Conservation (phyloP, 2,888 invertebrate species). For the Phania funesta region DNA sequence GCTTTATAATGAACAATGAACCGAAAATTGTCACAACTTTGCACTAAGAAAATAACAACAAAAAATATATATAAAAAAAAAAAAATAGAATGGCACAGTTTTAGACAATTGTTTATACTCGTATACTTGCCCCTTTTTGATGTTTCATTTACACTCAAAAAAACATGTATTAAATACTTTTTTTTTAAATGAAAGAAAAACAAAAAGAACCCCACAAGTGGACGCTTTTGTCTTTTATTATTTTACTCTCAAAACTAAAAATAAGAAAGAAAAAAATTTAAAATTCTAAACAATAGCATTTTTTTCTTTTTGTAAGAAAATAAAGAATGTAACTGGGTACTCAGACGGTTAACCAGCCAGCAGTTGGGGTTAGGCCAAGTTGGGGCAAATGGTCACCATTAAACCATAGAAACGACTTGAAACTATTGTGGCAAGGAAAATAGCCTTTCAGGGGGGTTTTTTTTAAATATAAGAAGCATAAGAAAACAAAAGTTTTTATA, state of each 20-base stretch:
- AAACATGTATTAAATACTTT: constrained; percentile 58
- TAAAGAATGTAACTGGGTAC: constrained; percentile 43
- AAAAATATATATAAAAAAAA: background rate
- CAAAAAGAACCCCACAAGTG: constrained; percentile 55
- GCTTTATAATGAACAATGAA: constrained; percentile 12
- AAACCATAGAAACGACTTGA: constrained; percentile 33
- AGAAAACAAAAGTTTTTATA: constrained; percentile 15
- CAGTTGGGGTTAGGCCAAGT: constrained; percentile 24
- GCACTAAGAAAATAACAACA: constrained; percentile 20
- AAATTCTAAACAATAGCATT: constrained; percentile 50
- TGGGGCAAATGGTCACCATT: constrained; percentile 52
- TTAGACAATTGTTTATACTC: constrained; percentile 42
- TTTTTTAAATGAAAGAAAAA: constrained; percentile 49
- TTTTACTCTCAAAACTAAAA: background rate
- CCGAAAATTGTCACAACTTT: constrained; percentile 33
- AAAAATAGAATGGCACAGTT: constrained; percentile 35
- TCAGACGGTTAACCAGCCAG: constrained; percentile 58
- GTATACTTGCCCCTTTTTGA: constrained; percentile 27
- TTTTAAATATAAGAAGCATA: constrained; percentile 16
- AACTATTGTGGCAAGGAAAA: constrained; percentile 22
- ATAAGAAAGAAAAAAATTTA: constrained; percentile 6
- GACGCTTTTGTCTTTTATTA: constrained; percentile 54
- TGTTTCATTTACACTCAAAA: constrained; percentile 20
- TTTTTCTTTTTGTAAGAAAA: background rate
- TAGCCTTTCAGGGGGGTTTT: constrained; percentile 27